Evolutionary conservation across 30 jellyfish, hydroid and myxozoan genomes (phyloP), one percentile per base, ranked within the genome.

Genomic region (Pelagia noctiluca): DNA sequence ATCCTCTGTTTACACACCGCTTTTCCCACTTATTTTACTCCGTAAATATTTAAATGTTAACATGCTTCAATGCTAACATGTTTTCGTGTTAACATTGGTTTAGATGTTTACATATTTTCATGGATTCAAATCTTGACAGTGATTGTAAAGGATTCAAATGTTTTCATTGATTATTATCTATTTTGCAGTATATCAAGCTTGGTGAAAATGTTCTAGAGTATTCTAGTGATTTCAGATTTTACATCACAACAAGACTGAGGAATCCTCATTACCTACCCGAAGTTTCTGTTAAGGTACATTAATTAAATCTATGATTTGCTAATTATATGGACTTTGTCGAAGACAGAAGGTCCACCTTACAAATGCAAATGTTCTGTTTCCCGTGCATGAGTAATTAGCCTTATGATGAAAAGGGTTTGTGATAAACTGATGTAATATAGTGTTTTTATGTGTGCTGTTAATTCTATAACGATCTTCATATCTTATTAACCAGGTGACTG

Each of bases 251-350:
- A 28, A 38, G 96, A 48, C 76, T 93, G 61, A 61, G 99, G 11
- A 93, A 93, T 84, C 99, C 99, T 2, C 99, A 93, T 76, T 93
- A 93, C 52, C 65, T 93, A 49, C 99, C 99, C 16, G 99, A 93
- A 88, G 97, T 93, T 1, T 86, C 99, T 12, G 99, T 93, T 70
- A 93, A 93, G 99, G 99, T 93, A 35, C 12, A 19, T 52, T 19
- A 10, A 42, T 16, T 5, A 42, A 42, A 32, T 22, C 0, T n/a
- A 48, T 11, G 13, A 11, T 48, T 48, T 48, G 62, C 62, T 48
- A 11, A 48, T 48, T 48, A n/a, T 11, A 11, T 48, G n/a, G n/a
- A 48, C 62, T 48, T 48, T n/a, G 13, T 48, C 18, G 13, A 48
- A 48, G 13, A 48, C 62, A 13, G 62, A 11, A 48, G n/a, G 62